These are phyloP conservation scores for Haliclona indistincta DNA, from an alignment of 37 sponge, comb jelly and placozoan species.

Conservation along the genomic window DNA sequence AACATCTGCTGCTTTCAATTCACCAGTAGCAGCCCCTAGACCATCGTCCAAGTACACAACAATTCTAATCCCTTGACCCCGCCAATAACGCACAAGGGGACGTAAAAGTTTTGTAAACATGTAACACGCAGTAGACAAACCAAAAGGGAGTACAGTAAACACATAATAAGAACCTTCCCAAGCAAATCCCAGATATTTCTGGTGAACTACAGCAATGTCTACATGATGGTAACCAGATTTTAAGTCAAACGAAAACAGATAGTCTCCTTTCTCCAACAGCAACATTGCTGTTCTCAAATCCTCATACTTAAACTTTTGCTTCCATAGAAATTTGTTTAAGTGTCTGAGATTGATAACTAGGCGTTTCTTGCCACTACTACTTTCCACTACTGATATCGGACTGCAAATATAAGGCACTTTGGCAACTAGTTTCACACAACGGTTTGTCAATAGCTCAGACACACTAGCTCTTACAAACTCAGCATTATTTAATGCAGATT, in stretches of 20 bases:
- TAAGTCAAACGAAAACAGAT: slow-evolving; percentile 19
- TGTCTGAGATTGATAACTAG: slow-evolving; percentile 20
- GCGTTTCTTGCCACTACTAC: slow-evolving; percentile 2
- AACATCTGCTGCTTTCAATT: neutral
- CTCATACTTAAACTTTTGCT: slow-evolving; percentile 41
- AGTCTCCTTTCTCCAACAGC: too few species aligned
- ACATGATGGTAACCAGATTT: slow-evolving; percentile 32
- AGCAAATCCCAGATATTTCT: slow-evolving; percentile 19
- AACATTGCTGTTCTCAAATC: slow-evolving; percentile 22
- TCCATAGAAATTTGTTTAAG: slow-evolving; percentile 19
- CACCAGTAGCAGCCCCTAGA: neutral
- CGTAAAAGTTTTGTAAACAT: too few species aligned
- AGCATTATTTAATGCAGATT: slow-evolving; percentile 1
- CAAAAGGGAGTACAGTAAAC: slow-evolving; percentile 20
- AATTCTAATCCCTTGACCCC: neutral
- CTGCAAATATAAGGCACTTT: slow-evolving; percentile 6
- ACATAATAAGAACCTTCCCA: slow-evolving; percentile 6
- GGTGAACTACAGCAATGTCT: slow-evolving; percentile 11
- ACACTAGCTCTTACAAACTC: slow-evolving; percentile 25
- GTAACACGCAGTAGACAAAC: too few species aligned
- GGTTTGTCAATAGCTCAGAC: neutral
- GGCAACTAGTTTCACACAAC: neutral
- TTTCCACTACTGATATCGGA: slow-evolving; percentile 21
- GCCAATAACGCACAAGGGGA: neutral
- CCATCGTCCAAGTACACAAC: slow-evolving; percentile 12